Evolutionary conservation across 2,888 invertebrate genomes (phyloP).

Genomic region (Agrotis segetum): DNA sequence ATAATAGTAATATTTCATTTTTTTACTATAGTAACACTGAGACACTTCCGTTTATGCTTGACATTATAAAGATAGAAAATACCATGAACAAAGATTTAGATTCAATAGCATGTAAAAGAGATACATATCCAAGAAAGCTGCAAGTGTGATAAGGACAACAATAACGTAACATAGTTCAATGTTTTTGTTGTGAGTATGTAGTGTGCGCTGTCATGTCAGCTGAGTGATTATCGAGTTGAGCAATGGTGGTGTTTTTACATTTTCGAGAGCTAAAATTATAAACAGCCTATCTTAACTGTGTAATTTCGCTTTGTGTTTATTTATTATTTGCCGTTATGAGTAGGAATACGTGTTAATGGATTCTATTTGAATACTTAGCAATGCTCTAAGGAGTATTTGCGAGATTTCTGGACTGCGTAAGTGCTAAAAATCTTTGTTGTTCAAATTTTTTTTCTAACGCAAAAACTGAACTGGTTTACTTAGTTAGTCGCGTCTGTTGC

Average conservation of each 20-base stretch:
- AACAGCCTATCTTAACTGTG: slow-evolving; percentile 49
- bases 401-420: slow-evolving; percentile 79
- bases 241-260: slow-evolving; percentile 86
- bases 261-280: slow-evolving; percentile 66
- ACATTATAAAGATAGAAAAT: slow-evolving; percentile 19
- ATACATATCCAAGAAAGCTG: background rate
- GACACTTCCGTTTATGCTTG: slow-evolving; percentile 31
- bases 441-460: slow-evolving; percentile 76
- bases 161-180: slow-evolving; percentile 45
- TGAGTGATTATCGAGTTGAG: slow-evolving; percentile 73
- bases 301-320: slow-evolving; percentile 50
- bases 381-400: slow-evolving; percentile 69
- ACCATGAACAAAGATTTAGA: background rate
- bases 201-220: slow-evolving; percentile 67
- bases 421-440: slow-evolving; percentile 87
- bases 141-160: slow-evolving; percentile 38
- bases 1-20: background rate
- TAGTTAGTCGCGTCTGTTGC: slow-evolving; percentile 57
- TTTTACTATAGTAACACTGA: slow-evolving; percentile 29
- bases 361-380: slow-evolving; percentile 51
- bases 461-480: slow-evolving; percentile 78
- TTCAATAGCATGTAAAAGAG: slow-evolving; percentile 44
- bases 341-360: slow-evolving; percentile 41
- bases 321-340: slow-evolving; percentile 48
- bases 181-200: slow-evolving; percentile 62